Conservation (phyloP, 2,888 invertebrate species). For the Acanthopleura granulata region DNA sequence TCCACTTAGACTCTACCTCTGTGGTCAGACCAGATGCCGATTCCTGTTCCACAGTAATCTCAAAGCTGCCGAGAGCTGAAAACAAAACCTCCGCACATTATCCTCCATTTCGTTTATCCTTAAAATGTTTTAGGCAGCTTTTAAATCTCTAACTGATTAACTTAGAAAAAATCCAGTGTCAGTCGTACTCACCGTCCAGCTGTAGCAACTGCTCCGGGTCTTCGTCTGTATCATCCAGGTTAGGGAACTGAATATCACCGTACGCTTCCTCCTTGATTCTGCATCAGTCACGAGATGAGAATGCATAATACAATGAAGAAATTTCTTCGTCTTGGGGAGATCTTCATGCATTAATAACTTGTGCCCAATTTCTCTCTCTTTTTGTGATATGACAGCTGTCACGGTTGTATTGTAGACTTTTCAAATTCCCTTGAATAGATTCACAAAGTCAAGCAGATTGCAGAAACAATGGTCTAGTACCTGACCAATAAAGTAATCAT, state of each 20-base stretch:
- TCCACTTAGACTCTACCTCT: constrained; percentile 59
- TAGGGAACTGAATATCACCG: constrained; percentile 64
- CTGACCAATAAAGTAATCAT: too few relatives aligned
- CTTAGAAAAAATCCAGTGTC: neutral
- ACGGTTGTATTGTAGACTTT: too few relatives aligned
- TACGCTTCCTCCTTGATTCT: constrained; percentile 63
- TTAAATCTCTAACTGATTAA: too few relatives aligned
- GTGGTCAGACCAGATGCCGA: constrained; percentile 56
- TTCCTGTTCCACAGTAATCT: constrained; percentile 62
- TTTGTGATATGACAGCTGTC: too few relatives aligned
- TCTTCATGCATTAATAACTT: too few relatives aligned
- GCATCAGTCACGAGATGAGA: too few relatives aligned
- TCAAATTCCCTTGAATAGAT: too few relatives aligned
- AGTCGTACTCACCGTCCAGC: constrained; percentile 52
- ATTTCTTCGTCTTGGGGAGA: too few relatives aligned
- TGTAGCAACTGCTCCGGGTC: constrained; percentile 62
- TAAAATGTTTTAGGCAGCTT: neutral
- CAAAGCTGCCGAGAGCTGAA: constrained; percentile 56
- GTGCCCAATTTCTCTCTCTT: too few relatives aligned
- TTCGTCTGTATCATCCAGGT: constrained; percentile 62
- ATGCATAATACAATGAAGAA: too few relatives aligned
- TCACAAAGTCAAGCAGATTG: too few relatives aligned
- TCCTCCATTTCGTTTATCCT: neutral
- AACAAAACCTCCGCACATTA: neutral
- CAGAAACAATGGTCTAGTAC: too few relatives aligned